Evolutionary conservation across 2,888 invertebrate species (phyloP).

Genomic region (Lasioglossum vierecki): DNA sequence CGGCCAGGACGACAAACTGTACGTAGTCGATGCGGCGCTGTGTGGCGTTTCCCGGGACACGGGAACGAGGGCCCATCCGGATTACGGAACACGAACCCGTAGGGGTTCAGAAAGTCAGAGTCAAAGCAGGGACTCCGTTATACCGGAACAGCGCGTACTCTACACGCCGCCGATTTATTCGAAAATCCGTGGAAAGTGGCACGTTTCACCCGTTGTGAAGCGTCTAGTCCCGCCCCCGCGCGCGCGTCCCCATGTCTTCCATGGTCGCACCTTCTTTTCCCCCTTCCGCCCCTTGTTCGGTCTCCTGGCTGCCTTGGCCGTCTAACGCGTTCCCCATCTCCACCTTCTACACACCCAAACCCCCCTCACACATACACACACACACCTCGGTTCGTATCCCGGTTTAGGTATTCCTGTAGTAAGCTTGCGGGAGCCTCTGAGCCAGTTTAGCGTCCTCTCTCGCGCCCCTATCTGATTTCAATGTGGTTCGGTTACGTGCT

Average conservation of each 20-base stretch:
- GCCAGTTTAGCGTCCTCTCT: constrained; percentile 78
- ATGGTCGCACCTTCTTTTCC: constrained; percentile 39
- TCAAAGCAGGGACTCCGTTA: constrained; percentile 70
- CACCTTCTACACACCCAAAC: background rate
- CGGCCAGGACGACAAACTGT: constrained; percentile 51
- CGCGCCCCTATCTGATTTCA: constrained; percentile 81
- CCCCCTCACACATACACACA: background rate
- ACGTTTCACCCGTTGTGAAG: constrained; percentile 68
- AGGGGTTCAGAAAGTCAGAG: constrained; percentile 57
- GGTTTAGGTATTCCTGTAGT: constrained; percentile 76
- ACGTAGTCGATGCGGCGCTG: background rate
- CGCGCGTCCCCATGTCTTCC: constrained; percentile 47
- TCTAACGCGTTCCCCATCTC: constrained; percentile 55
- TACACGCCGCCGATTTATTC: constrained; percentile 71
- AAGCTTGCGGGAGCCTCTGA: constrained; percentile 73
- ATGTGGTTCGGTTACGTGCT: constrained; percentile 82
- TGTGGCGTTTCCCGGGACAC: constrained; percentile 48
- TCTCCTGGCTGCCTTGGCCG: constrained; percentile 49
- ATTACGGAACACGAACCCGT: constrained; percentile 67
- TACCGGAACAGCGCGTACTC: constrained; percentile 59
- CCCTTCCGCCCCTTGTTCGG: constrained; percentile 10
- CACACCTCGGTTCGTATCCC: constrained; percentile 21
- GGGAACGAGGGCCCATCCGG: constrained; percentile 64
- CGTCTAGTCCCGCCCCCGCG: constrained; percentile 56
- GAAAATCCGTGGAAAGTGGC: constrained; percentile 75